Evolutionary conservation across 2,113 vertebrate genomes (phyloP), one percentile per base, ranked within the genome.

Genomic region (Etheostoma cragini): DNA sequence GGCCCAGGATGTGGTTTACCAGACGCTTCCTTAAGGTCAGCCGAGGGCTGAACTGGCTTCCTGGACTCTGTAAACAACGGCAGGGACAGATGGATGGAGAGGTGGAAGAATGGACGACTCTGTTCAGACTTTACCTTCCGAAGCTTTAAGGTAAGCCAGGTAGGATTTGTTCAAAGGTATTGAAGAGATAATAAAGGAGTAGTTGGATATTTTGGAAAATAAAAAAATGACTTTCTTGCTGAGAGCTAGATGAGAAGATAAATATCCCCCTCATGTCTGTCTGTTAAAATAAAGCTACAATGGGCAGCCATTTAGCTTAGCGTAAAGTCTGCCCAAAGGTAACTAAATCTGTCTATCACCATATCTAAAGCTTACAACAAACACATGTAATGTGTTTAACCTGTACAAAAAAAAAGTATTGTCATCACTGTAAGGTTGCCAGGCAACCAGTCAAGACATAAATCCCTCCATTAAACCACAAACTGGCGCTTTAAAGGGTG

Each of bases 1-100:
- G 90, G 81, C 98, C 98, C 95, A 99, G 95, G 78, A 99, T 95
- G 94, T 96, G 97, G 94, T 98, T 98, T 94, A 99, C 97, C 96
- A 99, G 96, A 92, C 97, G 95, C 91, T 95, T 97, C 96, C 93
- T 95, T 94, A 99, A 96, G 54, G 97, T 97, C 87, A 98, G 95
- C 92, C 95, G 98, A 64, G 94, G 94, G 95, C 94, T 95, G 93
- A 93, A 94, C 88, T 95, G 96, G 95, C 94, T 96, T 94, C 93
- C 95, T 69, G 85, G 78, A 92, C 84, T 93, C 95, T 96, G 95
- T 50, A 83, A 88, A 94, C 87, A 95, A 91, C 46, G 84, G 91
- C 76, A 90, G 68, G 90, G 66, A 85, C 70, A 91, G 5, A 56
- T 66, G 72, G 69, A 78, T 84, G 87, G 72, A 88, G 65, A 85